Base-by-base conservation (phyloP, 2,797 vertebrate species). In the Pipistrellus kuhlii region DNA sequence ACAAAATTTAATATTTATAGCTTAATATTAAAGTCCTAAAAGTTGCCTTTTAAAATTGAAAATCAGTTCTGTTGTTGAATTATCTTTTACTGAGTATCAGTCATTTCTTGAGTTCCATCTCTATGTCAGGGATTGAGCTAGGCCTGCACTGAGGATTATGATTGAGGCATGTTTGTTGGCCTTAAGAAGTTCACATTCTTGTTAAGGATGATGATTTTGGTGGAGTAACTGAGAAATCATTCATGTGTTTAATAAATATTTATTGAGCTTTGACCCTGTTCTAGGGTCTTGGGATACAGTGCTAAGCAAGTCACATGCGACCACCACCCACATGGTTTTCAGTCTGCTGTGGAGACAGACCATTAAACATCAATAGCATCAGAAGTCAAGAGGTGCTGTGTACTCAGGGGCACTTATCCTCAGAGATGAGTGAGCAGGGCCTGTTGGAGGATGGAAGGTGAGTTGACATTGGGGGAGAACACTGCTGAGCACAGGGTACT, bases 11-110 rank as follows among this genome's bases (percentile, higher is more conserved):
- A 35, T 59, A 92, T 73, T 64, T 81, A 0, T 80, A 73, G 51
- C 44, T 84, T 90, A 78, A 57, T 90, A 59, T 55, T 87, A 55
- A 84, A 89, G 32, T 32, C 25, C 57, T 80, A 71, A 78, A 92
- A 38, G 57, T 53, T 91, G 20, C 41, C 44, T 96, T 96, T 93
- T 87, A 90, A 81, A 88, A 84, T 68, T 51, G 38, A 55, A 66
- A 88, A 68, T 53, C 14, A 48, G 21, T 85, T 88, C 9, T 1
- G 17, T 68, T 27, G 8, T 25, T 87, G 38, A 85, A 44, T 81
- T 94, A 76, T 38, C 18, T 93, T 91, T 86, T 51, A 23, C 77
- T n/a, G 21, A 57, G 8, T 6, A 14, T 48, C 21, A 55, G 0
- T 78, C 23, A 76, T 64, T 87, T 64, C 51, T 88, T 73, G 73